phyloP scores from a whole-genome alignment of 2,113 vertebrate genomes.

The Notechis scutatus region DNA sequence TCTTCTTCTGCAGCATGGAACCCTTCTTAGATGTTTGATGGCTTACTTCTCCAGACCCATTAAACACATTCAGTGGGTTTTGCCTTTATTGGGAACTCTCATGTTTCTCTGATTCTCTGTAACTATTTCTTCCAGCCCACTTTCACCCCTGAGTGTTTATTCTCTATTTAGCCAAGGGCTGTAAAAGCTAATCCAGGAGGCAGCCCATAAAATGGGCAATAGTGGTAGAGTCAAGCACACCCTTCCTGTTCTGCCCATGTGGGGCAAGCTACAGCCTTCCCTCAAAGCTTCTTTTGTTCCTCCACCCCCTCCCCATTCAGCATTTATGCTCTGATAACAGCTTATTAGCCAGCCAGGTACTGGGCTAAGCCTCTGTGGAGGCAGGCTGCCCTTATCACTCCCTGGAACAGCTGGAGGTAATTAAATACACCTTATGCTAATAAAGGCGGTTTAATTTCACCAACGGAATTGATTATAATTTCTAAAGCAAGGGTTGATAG shows the following conservation, averaged over 20 bases:
- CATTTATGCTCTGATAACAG: constrained; percentile 46
- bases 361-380: background rate
- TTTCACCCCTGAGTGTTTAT: constrained; percentile 9
- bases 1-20: background rate
- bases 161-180: constrained; percentile 15
- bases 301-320: constrained; percentile 14
- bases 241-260: background rate
- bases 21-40: background rate
- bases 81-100: background rate
- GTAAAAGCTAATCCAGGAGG: constrained; percentile 12
- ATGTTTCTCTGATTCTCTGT: background rate
- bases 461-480: constrained; percentile 53
- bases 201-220: constrained; percentile 16
- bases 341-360: constrained; percentile 24
- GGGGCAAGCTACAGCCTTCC: background rate
- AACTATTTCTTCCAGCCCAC: background rate
- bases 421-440: constrained; percentile 57
- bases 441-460: constrained; percentile 58
- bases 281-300: constrained; percentile 65
- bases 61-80: background rate
- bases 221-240: background rate
- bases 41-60: background rate
- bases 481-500: constrained; percentile 52
- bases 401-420: constrained; percentile 59
- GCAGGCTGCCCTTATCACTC: constrained; percentile 8